phyloP scores from a whole-genome alignment of 1,140 invertebrate genomes.

The Drosophila arawakana region DNA sequence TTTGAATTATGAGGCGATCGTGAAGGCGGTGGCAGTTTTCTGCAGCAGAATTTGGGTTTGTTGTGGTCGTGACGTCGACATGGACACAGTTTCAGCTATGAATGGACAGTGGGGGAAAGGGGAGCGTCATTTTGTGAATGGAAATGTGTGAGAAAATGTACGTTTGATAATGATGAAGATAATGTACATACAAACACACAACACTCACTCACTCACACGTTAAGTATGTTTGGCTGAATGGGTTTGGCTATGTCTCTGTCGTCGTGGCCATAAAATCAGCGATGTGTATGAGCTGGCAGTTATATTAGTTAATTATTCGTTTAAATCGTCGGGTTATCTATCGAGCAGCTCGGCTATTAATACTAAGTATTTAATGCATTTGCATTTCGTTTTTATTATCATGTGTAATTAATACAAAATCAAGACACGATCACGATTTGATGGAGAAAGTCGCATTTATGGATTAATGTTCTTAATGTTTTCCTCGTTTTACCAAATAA shows the following conservation, averaged over 20 bases:
- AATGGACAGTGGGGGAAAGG: not conserved
- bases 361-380: conserved; percentile 45
- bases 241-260: conserved; percentile 35
- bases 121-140: conserved; percentile 61
- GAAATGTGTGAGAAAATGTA: conserved; percentile 75
- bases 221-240: conserved; percentile 49
- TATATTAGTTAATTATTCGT: conserved; percentile 69
- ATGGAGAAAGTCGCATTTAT: conserved; percentile 34
- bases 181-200: conserved; percentile 11
- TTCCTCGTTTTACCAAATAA: not conserved
- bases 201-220: too few relatives aligned
- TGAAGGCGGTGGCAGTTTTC: conserved; percentile 57
- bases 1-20: conserved; percentile 76
- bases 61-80: conserved; percentile 42
- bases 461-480: conserved; percentile 15
- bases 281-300: conserved; percentile 45
- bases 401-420: conserved; percentile 22
- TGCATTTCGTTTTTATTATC: conserved; percentile 49
- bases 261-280: conserved; percentile 55
- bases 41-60: conserved; percentile 66
- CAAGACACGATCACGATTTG: conserved; percentile 14
- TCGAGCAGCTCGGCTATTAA: conserved; percentile 53
- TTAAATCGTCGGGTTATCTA: conserved; percentile 70
- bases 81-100: conserved; percentile 24
- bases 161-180: conserved; percentile 39